Evolutionary conservation across 1,140 invertebrate genomes (phyloP), one percentile per base, ranked within the genome.

Genomic region (Platyura marginata): DNA sequence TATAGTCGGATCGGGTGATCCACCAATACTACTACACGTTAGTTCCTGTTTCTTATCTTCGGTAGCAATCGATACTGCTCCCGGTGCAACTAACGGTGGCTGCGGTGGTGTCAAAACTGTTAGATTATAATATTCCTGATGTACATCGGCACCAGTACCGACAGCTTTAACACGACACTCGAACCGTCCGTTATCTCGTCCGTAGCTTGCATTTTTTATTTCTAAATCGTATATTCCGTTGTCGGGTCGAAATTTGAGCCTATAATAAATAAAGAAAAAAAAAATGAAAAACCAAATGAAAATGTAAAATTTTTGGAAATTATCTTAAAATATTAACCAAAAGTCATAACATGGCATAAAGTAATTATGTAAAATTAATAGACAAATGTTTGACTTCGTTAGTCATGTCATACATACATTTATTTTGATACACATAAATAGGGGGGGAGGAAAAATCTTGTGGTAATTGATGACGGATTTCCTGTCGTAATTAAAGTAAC

Each of bases 121-220:
- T 39, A 94, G 66, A 36, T 76, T 74, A 51, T 89, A 79, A 25
- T 75, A 75, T 60, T 89, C 83, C 42, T 79, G 76, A 63, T 89
- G 84, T 18, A 90, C 66, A 53, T 85, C 82, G 8, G 72, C 69
- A 1, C 88, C 88, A 9, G 79, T 85, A 10, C 85, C 83, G 21
- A 73, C 76, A 20, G 79, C 79, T 59, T 90, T 91, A 35, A 91
- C 72, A 18, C 81, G 74, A 56, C 89, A 94, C 64, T 90, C 86
- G 64, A 92, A 93, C 47, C 79, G 74, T 4, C 88, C 89, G 55
- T 93, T 90, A 64, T 94, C 88, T 1, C 84, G 69, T 51, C 82
- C 82, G 63, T 92, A 93, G 18, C 80, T 81, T 1, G 83, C 79
- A 55, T 87, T 87, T 16, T 74, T 72, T 48, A 94, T 89, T 53